These are phyloP conservation scores for Erebia aethiops DNA, from an alignment of 2,888 invertebrate genomes.

Conservation along the genomic window DNA sequence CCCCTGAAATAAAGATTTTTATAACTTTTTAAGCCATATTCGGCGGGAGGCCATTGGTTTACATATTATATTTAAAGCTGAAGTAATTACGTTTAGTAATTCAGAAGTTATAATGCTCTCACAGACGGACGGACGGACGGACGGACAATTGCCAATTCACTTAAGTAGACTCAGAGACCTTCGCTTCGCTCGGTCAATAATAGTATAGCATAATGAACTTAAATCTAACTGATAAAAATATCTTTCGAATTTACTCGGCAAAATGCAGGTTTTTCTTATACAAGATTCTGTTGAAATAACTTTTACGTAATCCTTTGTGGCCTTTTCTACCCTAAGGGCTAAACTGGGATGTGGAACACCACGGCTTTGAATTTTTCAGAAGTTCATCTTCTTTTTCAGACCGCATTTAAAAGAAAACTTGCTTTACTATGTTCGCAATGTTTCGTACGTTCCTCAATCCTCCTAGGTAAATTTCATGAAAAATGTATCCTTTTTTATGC, in stretches of 20 bases:
- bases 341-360: not conserved
- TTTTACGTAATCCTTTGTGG: not conserved
- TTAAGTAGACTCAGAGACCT: no score
- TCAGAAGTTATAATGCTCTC: no score
- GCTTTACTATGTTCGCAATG: slow-evolving; percentile 1
- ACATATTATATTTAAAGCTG: no score
- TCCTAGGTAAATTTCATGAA: slow-evolving; percentile 2
- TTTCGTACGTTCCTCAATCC: not conserved
- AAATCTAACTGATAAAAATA: not conserved
- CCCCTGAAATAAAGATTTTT: no score
- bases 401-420: not conserved
- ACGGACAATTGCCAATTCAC: no score
- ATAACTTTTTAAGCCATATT: no score
- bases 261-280: not conserved
- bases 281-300: not conserved
- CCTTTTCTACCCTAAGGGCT: not conserved
- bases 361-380: slow-evolving; percentile 6
- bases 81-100: no score
- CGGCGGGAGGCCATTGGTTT: no score
- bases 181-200: no score
- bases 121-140: no score
- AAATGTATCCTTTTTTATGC: not conserved
- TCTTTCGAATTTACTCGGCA: no score
- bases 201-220: not conserved
- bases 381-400: not conserved